phyloP scores from a whole-genome alignment of 2,888 invertebrate species.

The Nymphalis c-album region DNA sequence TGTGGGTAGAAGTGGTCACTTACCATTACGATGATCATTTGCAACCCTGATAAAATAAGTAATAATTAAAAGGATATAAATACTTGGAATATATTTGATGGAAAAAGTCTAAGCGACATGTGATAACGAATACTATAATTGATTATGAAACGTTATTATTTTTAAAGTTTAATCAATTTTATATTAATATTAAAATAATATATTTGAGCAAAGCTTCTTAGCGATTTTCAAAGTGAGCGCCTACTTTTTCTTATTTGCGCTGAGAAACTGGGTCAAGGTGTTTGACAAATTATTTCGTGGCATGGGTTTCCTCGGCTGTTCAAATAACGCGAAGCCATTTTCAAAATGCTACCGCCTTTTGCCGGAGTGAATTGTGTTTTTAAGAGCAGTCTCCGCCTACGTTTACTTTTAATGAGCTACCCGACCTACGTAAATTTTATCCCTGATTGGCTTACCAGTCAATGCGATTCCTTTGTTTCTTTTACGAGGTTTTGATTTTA shows the following conservation, averaged over 20 bases:
- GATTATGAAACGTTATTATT: too few species aligned
- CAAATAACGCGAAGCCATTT: constrained; percentile 63
- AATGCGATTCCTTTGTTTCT: constrained; percentile 27
- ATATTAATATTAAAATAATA: constrained; percentile 1
- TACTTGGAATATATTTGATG: too few species aligned
- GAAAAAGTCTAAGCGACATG: too few species aligned
- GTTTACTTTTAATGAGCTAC: constrained; percentile 38
- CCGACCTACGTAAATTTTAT: constrained; percentile 35
- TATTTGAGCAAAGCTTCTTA: constrained; percentile 30
- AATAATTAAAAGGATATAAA: too few species aligned
- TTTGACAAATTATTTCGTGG: constrained; percentile 61
- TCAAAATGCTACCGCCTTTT: constrained; percentile 55
- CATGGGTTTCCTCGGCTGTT: constrained; percentile 50
- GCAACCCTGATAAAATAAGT: too few species aligned
- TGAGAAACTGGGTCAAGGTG: constrained; percentile 59
- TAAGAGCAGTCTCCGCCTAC: constrained; percentile 33
- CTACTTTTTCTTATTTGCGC: constrained; percentile 39
- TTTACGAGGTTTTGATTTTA: constrained; percentile 6
- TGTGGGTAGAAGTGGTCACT: too few species aligned
- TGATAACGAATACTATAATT: too few species aligned
- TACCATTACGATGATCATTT: too few species aligned
- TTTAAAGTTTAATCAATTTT: background rate
- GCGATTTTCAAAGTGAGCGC: constrained; percentile 33
- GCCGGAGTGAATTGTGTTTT: constrained; percentile 44
- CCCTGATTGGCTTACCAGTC: constrained; percentile 28